Evolutionary conservation across 2,888 invertebrate genomes (phyloP), one percentile per base, ranked within the genome.

Genomic region (Malthinus flaveolus): DNA sequence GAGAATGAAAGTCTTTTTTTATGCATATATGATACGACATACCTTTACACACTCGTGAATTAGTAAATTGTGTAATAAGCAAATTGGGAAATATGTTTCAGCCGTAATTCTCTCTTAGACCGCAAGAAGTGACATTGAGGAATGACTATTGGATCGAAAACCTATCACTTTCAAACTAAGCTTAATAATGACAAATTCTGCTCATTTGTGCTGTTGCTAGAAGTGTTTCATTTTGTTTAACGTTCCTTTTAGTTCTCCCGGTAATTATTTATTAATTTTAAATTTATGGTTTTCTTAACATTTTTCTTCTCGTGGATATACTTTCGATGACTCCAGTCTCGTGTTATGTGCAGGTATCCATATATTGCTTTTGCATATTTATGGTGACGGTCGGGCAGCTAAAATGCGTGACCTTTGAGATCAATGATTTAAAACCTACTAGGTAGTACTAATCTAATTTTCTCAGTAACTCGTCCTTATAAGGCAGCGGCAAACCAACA

Each of bases 51-150:
- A 36, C 53, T 54, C 54, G 54, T 59, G 54, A 59, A 59, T 54
- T 59, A 59, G 49, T 45, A 59, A 59, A 55, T 54, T 50, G 54
- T 59, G 59, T 59, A 59, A 59, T 59, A 59, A 59, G 59, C 59
- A 59, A 44, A 54, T 49, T 54, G 49, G 49, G 44, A 53, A 58
- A 53, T 44, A 56, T 54, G 54, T 55, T 55, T 46, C 59, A 33
- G 8, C 33, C 44, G 49, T 50, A 54, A 50, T 49, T 53, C 48
- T 37, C 54, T 39, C 39, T 31, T 54, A 54, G 10, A 54, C n/a
- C 46, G 31, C 39, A 31, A 32, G 47, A 48, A 37, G 37, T 47
- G 59, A 55, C 59, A 55, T 36, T 59, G 59, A 59, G 45, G 39
- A 59, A 59, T 55, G 49, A 35, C 35, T 53, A 49, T 47, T 35